Evolutionary conservation across 1,140 invertebrate genomes (phyloP).

Genomic region (Harpegnathos saltator): DNA sequence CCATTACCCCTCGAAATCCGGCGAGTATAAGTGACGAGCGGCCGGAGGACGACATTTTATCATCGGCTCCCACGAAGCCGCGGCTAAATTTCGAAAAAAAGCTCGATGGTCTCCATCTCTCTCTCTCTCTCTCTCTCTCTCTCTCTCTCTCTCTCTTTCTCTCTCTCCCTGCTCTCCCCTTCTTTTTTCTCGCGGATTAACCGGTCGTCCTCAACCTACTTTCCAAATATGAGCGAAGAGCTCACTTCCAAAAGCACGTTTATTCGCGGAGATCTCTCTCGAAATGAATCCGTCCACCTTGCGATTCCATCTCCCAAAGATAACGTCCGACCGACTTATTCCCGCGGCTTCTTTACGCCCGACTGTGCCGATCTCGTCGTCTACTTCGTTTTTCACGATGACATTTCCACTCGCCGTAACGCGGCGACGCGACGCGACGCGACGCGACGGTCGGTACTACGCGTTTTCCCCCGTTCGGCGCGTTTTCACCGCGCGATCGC

Average conservation of each 20-base stretch:
- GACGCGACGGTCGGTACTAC: no score
- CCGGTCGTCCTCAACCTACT: background rate
- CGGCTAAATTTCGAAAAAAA: background rate
- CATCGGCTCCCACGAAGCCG: constrained; percentile 9
- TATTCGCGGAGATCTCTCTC: background rate
- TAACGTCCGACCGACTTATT: no score
- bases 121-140: background rate
- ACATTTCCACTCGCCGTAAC: no score
- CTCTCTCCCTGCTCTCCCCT: background rate
- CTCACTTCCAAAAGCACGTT: background rate
- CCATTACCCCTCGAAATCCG: constrained; percentile 46
- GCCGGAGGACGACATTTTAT: constrained; percentile 22
- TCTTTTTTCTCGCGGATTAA: no score
- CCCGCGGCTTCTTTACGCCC: no score
- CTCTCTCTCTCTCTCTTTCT: background rate
- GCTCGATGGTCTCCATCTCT: background rate
- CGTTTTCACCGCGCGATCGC: no score
- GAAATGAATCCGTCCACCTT: no score
- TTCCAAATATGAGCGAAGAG: background rate
- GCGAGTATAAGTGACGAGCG: constrained; percentile 18
- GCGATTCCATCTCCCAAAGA: no score
- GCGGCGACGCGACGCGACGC: no score
- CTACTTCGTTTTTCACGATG: no score
- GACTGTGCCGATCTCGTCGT: no score
- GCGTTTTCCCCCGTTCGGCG: no score